A percentile compares a stretch with the other conserved stretches of the same genome.
These are phyloP conservation scores for Pseudococcus longispinus DNA, from an alignment of 2,888 invertebrate species.

Conservation along the genomic window DNA sequence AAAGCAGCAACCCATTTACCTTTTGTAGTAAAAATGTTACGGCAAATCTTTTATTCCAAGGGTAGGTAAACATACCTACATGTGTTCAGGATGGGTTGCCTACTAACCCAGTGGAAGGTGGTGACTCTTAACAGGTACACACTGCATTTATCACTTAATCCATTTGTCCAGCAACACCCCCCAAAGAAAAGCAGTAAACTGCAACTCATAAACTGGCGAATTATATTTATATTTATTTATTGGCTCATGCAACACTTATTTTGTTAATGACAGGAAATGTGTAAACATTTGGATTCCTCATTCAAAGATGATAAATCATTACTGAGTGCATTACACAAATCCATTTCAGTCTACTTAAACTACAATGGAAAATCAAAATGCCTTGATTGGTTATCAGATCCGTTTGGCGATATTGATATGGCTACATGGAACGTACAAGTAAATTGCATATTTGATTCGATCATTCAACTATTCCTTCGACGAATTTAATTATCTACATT, in stretches of 20 bases:
- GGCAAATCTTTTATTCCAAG: no score
- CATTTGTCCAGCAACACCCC: neutral
- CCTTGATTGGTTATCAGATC: slow-evolving; percentile 66
- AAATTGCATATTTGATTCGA: neutral
- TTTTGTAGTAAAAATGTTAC: no score
- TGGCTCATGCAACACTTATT: neutral
- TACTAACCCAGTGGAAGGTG: no score
- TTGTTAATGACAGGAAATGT: slow-evolving; percentile 65
- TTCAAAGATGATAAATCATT: slow-evolving; percentile 65
- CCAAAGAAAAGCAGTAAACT: neutral
- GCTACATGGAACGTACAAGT: neutral
- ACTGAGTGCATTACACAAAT: slow-evolving; percentile 71
- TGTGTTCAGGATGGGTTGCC: no score
- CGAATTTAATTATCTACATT: neutral
- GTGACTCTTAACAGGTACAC: no score
- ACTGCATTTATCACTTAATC: no score
- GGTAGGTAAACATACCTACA: no score
- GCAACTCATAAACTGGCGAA: neutral
- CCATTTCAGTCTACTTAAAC: slow-evolving; percentile 80
- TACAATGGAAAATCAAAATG: slow-evolving; percentile 77
- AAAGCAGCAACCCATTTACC: no score
- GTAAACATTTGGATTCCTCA: slow-evolving; percentile 64
- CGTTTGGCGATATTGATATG: neutral
- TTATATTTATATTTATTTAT: neutral
- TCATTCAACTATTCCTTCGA: neutral